phyloP scores from a whole-genome alignment of 2,113 vertebrate genomes.

The Aythya baeri region DNA sequence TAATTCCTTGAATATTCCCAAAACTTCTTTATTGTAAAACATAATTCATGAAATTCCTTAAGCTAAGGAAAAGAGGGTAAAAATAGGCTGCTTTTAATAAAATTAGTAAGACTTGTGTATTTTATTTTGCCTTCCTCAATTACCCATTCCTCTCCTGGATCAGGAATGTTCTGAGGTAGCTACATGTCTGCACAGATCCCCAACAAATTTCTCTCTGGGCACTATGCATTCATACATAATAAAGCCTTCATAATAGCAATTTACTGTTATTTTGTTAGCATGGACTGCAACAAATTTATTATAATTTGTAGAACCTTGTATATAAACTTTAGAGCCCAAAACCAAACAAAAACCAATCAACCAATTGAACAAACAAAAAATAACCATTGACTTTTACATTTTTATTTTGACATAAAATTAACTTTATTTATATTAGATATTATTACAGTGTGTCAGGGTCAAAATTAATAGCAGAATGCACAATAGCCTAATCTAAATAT shows the following conservation, averaged over 20 bases:
- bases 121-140: neutral
- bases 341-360: neutral
- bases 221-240: slow-evolving; percentile 59
- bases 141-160: neutral
- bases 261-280: neutral
- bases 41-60: neutral
- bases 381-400: neutral
- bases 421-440: neutral
- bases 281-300: neutral
- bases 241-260: slow-evolving; percentile 34
- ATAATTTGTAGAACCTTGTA: neutral
- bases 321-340: neutral
- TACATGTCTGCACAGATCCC: neutral
- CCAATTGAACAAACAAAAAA: too few species aligned
- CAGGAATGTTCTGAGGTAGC: neutral
- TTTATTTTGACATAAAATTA: neutral
- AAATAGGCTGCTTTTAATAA: neutral
- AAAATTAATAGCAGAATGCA: neutral
- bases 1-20: neutral
- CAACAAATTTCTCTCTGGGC: slow-evolving; percentile 50
- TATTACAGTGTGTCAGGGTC: neutral
- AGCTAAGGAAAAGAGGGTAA: neutral
- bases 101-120: neutral
- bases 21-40: neutral
- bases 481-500: neutral